Evolutionary conservation across 2,797 vertebrate species (phyloP), one percentile per base, ranked within the genome.

Genomic region (Nannoperca obscura): DNA sequence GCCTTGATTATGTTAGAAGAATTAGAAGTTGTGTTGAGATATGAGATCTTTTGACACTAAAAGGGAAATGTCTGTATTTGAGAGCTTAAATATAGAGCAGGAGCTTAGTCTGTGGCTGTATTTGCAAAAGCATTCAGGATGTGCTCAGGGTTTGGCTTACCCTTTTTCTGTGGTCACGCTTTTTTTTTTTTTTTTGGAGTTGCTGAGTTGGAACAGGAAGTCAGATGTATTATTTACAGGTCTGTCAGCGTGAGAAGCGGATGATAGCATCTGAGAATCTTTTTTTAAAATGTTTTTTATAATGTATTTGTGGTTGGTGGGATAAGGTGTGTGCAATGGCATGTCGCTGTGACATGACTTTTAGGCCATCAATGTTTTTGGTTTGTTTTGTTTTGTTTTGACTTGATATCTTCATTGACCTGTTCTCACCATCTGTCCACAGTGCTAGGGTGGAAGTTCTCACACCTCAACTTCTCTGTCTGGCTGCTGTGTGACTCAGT

Each of bases 181-280:
- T 84, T 86, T 57, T 65, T 54, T 57, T 65, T 54, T 15, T 82
- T 55, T 88, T 91, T 85, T 87, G 81, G 87, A 90, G 91, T 88
- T 44, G 42, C 70, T 87, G 77, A 83, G 83, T 71, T 87, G 86
- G 83, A 94, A 91, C 92, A 94, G 93, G 93, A 95, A 95, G 93
- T 93, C 77, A 76, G 76, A 82, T 84, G 68, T 88, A 66, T 89
- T 91, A 86, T 90, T 94, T 85, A 79, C 82, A 91, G 77, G 80
- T 90, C 80, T 91, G 78, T 89, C 70, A 63, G 79, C 30, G 66
- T 91, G 91, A 88, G 75, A 91, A 87, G 10, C 3, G 24, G 76
- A 34, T 47, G 73, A 77, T 57, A 71, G 59, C 52, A 7, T 69
- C 71, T 88, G 79, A 36, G 58, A 62, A 14, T 71, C 52, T 49